Evolutionary conservation across 2,113 vertebrate genomes (phyloP).

Genomic region (Stercorarius parasiticus): DNA sequence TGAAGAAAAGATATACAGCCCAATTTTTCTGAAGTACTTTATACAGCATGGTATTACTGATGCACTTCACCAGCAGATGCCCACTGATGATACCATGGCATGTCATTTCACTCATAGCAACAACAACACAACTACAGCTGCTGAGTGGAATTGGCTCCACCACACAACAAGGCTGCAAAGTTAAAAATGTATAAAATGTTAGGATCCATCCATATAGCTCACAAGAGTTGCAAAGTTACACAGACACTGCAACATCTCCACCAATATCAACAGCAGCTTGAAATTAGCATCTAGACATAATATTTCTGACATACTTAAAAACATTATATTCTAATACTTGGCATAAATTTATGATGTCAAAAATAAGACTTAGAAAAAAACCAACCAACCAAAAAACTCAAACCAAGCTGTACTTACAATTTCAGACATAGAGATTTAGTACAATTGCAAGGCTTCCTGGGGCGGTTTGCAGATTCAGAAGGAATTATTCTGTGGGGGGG

Average conservation of each 20-base stretch:
- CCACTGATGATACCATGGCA: neutral
- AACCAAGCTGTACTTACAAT: slow-evolving; percentile 83
- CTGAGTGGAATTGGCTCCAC: neutral
- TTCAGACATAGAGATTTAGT: slow-evolving; percentile 98
- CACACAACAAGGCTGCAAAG: neutral
- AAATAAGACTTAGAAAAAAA: neutral
- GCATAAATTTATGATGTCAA: neutral
- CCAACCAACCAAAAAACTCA: neutral
- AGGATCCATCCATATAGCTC: neutral
- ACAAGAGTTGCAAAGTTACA: neutral
- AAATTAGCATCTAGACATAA: neutral
- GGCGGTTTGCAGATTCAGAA: slow-evolving; percentile 89
- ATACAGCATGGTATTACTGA: neutral
- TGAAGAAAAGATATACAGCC: neutral
- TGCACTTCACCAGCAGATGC: neutral
- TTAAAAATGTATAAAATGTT: neutral
- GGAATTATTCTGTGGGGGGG: slow-evolving; percentile 76
- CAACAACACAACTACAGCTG: neutral
- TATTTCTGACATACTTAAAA: neutral
- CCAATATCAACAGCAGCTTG: neutral
- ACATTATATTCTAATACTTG: neutral
- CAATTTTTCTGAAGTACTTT: neutral
- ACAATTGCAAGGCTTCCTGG: slow-evolving; percentile 98
- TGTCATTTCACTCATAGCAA: neutral
- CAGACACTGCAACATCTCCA: neutral